Evolutionary conservation across 2,888 invertebrate genomes (phyloP).

Genomic region (Alloplasta piceator): DNA sequence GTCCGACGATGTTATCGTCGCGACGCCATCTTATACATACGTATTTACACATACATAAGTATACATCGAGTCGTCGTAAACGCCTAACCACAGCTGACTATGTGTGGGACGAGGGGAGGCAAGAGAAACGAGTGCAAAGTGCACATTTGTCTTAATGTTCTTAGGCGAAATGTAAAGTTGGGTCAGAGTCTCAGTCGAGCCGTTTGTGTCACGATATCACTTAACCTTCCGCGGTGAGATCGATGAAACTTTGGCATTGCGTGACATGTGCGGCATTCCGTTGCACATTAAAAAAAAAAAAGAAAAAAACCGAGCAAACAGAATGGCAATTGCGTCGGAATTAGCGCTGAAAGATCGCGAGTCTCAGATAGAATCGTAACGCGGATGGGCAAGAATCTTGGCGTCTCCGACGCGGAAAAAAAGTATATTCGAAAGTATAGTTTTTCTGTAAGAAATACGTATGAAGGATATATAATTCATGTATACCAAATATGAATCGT

Average conservation of each 20-base stretch:
- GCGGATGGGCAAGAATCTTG: too few species aligned
- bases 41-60: neutral
- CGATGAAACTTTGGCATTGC: slow-evolving; percentile 76
- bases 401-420: too few species aligned
- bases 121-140: slow-evolving; percentile 55
- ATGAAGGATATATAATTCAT: too few species aligned
- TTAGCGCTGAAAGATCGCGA: neutral
- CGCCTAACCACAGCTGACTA: slow-evolving; percentile 21
- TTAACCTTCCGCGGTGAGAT: slow-evolving; percentile 72
- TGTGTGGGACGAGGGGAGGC: slow-evolving; percentile 8
- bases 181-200: slow-evolving; percentile 68
- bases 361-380: too few species aligned
- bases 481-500: too few species aligned
- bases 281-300: neutral
- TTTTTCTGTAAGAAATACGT: too few species aligned
- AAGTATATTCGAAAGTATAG: too few species aligned
- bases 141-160: slow-evolving; percentile 62
- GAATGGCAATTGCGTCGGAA: neutral
- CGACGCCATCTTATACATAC: slow-evolving; percentile 35
- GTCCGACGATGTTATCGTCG: slow-evolving; percentile 51
- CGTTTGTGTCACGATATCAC: slow-evolving; percentile 73
- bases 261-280: slow-evolving; percentile 38
- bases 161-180: slow-evolving; percentile 59
- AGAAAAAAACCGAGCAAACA: neutral
- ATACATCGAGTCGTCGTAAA: slow-evolving; percentile 26